Percentiles rank a stretch among this genome's conserved stretches.
These are phyloP conservation scores for Lethenteron reissneri DNA, from an alignment of 2,113 vertebrate species.

Conservation along the genomic window DNA sequence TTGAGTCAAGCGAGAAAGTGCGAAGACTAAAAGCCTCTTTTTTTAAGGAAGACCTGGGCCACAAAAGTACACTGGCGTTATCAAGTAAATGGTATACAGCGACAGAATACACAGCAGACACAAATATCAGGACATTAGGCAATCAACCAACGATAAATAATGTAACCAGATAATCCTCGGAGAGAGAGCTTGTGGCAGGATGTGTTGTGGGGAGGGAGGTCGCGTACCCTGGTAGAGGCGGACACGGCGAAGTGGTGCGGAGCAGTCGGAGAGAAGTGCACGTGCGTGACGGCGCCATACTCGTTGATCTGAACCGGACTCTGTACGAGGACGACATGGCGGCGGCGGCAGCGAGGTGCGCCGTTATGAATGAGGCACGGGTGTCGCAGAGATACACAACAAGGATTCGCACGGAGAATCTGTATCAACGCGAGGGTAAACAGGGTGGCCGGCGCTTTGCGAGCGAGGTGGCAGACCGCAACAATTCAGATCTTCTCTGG, in stretches of 20 bases:
- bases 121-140: no score
- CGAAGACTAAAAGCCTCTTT: no score
- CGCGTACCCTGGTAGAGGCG: conserved; percentile 65
- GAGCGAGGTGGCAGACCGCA: not conserved
- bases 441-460: not conserved
- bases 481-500: not conserved
- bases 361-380: no score
- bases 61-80: no score
- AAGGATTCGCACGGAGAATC: no score
- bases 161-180: not conserved
- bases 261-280: conserved; percentile 51
- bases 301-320: conserved; percentile 83
- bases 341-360: no score
- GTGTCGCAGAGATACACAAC: no score
- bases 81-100: no score
- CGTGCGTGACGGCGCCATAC: conserved; percentile 59
- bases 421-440: no score
- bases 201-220: not conserved
- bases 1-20: no score
- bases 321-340: conserved; percentile 19
- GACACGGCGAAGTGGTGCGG: conserved; percentile 77
- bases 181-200: not conserved
- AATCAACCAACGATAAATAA: not conserved
- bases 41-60: no score
- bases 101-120: no score